Base-by-base conservation (phyloP, 2,888 invertebrate genomes). In the Lasius platythorax region DNA sequence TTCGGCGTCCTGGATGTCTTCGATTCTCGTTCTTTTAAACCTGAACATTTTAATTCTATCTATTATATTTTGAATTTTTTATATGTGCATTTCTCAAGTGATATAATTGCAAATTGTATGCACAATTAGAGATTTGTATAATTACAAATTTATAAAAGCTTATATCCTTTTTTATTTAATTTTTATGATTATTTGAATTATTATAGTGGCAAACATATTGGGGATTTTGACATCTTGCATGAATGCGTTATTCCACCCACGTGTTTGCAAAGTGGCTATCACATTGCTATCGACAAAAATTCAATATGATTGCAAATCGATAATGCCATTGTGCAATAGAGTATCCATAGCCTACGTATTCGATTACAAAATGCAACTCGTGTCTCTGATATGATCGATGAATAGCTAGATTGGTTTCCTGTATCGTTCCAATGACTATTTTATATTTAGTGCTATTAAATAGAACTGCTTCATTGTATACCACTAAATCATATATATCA, bases 211-310 rank as follows among this genome's bases (percentile, higher is more conserved):
- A 46, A 46, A 33, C n/a, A 15, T 18, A 15, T 15, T 40, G 6
- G 9, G 12, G 43, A 63, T 30, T 68, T 43, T 30, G 30, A 40
- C 56, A 37, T 15, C 12, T 40, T 28, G 73, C 68, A 85, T 61
- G 53, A 74, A 53, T 70, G 63, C 74, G 72, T 87, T 81, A 81
- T 63, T 84, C 67, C 78, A 82, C 73, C 74, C 46, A 88, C 87
- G 83, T 84, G 75, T 73, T 76, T 84, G 85, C 81, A 67, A 82
- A 74, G 33, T 67, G 78, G 82, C 82, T 84, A 82, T 85, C 83
- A 79, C 63, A 70, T 79, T 68, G 68, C 83, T 66, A 81, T 88
- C 68, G 66, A 68, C 76, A 85, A 89, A 89, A 87, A 86, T 87
- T 50, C 67, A 70, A 81, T 58, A 78, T 66, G 78, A 50, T 46